Evolutionary conservation across 2,797 vertebrate genomes (phyloP), one percentile per base, ranked within the genome.

Genomic region (Lophotriccus pileatus): DNA sequence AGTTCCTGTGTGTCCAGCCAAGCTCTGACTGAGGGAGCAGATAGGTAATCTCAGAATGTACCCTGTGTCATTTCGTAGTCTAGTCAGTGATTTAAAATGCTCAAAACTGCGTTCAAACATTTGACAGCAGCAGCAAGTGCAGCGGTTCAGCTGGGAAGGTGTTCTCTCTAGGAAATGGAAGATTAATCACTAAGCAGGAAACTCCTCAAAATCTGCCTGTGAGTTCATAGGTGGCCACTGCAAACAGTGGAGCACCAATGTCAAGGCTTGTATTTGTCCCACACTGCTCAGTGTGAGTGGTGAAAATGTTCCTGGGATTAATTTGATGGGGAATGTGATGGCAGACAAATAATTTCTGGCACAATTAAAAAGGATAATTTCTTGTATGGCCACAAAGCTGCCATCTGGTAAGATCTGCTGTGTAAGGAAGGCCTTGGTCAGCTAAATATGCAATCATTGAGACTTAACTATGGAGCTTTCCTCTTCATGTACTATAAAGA

Each of bases 401-500:
- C 67, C 47, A 9, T 80, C 52, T 87, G 77, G 30, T 64, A 50
- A 52, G 53, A 70, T 68, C 1, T 89, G 50, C 70, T 37, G 6
- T 59, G 44, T 76, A 12, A 85, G 89, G 52, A 32, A 52, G 44
- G 36, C 37, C 19, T 7, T 2, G 53, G 49, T 28, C 64, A 86
- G 62, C 83, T 53, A 24, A 55, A 46, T 15, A 6, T 5, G 5
- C n/a, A 11, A 2, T 13, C 23, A 6, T 28, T 89, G 44, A 11
- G 47, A 22, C 17, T 58, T 56, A 14, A 81, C 46, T 16, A 19
- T 2, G 0, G 10, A 0, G 2, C 41, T 68, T 44, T 47, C 10
- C 10, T 39, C 30, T 47, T 58, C 2, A 0, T 18, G 0, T 43
- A 18, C 25, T 5, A 0, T 20, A 6, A 70, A 22, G 13, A 3